Evolutionary conservation across 2,797 vertebrate genomes (phyloP), one percentile per base, ranked within the genome.

Genomic region (Rhynchotus rufescens): DNA sequence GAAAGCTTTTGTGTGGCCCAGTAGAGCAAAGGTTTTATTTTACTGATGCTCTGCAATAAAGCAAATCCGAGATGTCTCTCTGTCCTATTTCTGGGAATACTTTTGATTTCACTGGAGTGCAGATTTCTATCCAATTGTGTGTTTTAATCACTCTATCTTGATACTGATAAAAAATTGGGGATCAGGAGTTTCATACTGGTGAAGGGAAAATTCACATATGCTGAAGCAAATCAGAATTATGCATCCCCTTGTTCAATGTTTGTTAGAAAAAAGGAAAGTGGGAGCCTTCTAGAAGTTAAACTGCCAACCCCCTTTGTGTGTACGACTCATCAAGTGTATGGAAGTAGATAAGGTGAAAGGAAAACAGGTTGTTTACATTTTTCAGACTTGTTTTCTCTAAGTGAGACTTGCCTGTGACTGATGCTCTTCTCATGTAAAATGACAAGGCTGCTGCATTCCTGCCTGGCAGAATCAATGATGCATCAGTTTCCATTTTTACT

Each of bases 21-120:
- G 5, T 36, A 75, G 75, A 90, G 42, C 32, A 84, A 84, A 86
- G 13, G 47, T 90, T 95, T 86, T 62, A 45, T 57, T 92, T 88
- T 36, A 23, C 77, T 91, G 83, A 75, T 74, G 36, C 64, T 44
- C 12, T 61, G 80, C 84, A 83, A 83, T 45, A 77, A 93, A 75
- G 64, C 59, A 28, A 42, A 42, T 26, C 38, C 0, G 2, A 19
- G 10, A 52, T 78, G n/a, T 19, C 83, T 90, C 45, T 78, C n/a
- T 49, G 1, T 69, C 26, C 20, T 88, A 57, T 90, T 95, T 79
- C 73, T 90, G 68, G 79, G 88, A 83, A 69, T 72, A 32, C 73
- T 85, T 77, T 26, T 80, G 88, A 62, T 60, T 93, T 86, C 67
- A 66, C 88, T 28, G 8, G 34, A 72, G 51, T 68, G 47, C 60